phyloP scores from a whole-genome alignment of 2,797 vertebrate genomes.

The Oreochromis mossambicus region DNA sequence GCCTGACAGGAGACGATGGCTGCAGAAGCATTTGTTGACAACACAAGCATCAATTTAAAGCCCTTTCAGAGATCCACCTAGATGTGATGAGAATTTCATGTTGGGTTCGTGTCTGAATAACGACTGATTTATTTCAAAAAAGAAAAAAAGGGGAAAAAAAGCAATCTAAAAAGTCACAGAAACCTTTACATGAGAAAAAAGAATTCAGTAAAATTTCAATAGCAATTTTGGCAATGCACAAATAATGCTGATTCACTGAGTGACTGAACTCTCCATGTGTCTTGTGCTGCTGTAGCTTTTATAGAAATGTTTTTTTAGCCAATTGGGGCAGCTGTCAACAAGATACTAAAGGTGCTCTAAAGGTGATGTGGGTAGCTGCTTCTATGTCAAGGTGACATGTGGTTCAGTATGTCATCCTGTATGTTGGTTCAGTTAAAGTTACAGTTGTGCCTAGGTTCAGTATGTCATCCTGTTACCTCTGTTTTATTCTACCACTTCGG shows the following conservation, averaged over 20 bases:
- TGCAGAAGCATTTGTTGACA: background rate
- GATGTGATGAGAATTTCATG: background rate
- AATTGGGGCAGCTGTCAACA: background rate
- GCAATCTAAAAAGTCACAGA: background rate
- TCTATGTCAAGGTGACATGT: background rate
- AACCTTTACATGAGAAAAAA: background rate
- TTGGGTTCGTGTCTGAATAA: background rate
- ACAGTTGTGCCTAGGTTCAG: background rate
- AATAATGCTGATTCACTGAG: background rate
- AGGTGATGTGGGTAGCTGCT: background rate
- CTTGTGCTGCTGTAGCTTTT: background rate
- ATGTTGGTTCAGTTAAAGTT: background rate
- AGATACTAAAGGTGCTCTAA: background rate
- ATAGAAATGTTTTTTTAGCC: background rate
- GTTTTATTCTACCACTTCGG: background rate
- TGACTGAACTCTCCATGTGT: background rate
- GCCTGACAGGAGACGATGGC: background rate
- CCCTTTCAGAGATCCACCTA: background rate
- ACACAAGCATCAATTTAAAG: background rate
- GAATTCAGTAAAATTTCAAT: background rate
- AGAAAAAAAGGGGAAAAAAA: too few relatives aligned
- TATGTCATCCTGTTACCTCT: background rate
- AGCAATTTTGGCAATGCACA: background rate
- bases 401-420: background rate
- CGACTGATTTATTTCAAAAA: background rate